Base-by-base conservation (phyloP, 2,113 vertebrate genomes). In the Leucosticte australis region DNA sequence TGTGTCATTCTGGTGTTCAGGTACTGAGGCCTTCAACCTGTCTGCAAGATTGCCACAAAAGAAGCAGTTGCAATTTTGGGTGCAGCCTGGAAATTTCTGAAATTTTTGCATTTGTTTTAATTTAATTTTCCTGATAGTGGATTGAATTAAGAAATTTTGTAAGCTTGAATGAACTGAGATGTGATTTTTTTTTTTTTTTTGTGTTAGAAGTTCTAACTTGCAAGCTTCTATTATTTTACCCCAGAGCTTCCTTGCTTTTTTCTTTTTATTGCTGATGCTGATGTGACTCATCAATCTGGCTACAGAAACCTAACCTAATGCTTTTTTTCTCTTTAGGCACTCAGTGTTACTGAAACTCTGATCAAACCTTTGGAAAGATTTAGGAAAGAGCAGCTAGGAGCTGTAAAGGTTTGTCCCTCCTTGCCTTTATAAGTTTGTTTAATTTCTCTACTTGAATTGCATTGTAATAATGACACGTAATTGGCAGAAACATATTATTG, bases 301-400 rank as follows among this genome's bases (percentile, higher is more conserved):
- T 91, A 31, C 55, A 91, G 87, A 95, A 96, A 88, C 23, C 75
- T 98, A 97, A 97, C 31, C 11, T 33, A 59, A 59, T 95, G 37
- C 24, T 90, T 75, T 93, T 90, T 89, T 89, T 75, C 93, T 74
- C 81, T 92, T 95, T 94, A 99, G 99, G 99, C 99, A 96, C 97
- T 98, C 89, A 99, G 99, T 98, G 99, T 99, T 96, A 99, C 98
- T 26, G 99, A 99, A 97, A 99, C 99, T 50, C 98, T 99, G 96
- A 99, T 99, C 97, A 99, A 99, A 96, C 99, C 99, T 79, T 97
- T 99, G 97, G 99, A 99, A 97, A 99, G 98, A 97, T 99, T 99
- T 98, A 98, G 99, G 83, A 99, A 99, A 97, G 99, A 99, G 12
- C 99, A 99, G 70, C 98, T 99, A 56, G 99, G 99, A 96, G 97